A percentile compares a stretch with the other conserved stretches of the same genome.
These are phyloP conservation scores for Bradypus variegatus DNA, from an alignment of 2,797 vertebrate genomes.

Conservation along the genomic window DNA sequence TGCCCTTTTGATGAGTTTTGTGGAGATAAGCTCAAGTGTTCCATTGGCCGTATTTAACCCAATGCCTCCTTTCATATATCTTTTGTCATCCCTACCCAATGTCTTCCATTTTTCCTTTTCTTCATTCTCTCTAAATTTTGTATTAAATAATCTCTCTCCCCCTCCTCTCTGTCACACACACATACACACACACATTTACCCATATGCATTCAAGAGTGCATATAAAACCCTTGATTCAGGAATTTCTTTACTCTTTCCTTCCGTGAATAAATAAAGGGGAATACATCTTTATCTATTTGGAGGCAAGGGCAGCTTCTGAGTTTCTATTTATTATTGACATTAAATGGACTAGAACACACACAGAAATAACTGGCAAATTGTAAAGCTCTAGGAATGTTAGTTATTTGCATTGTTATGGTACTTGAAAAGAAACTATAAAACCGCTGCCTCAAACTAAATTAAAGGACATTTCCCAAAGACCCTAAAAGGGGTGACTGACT, in stretches of 20 bases:
- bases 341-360: neutral
- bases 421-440: neutral
- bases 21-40: neutral
- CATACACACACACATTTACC: neutral
- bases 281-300: neutral
- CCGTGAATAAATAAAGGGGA: neutral
- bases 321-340: neutral
- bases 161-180: neutral
- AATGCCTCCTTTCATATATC: neutral
- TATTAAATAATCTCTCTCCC: neutral
- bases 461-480: neutral
- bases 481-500: neutral
- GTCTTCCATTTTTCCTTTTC: neutral
- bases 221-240: neutral
- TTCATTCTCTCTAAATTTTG: neutral
- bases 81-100: neutral
- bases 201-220: no score
- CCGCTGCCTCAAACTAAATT: neutral
- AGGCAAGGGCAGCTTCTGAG: no score
- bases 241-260: neutral
- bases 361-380: neutral
- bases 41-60: neutral
- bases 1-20: neutral
- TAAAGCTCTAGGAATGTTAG: neutral
- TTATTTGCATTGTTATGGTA: neutral